These are phyloP conservation scores for Misgurnus anguillicaudatus DNA, from an alignment of 2,113 vertebrate species.

Conservation along the genomic window DNA sequence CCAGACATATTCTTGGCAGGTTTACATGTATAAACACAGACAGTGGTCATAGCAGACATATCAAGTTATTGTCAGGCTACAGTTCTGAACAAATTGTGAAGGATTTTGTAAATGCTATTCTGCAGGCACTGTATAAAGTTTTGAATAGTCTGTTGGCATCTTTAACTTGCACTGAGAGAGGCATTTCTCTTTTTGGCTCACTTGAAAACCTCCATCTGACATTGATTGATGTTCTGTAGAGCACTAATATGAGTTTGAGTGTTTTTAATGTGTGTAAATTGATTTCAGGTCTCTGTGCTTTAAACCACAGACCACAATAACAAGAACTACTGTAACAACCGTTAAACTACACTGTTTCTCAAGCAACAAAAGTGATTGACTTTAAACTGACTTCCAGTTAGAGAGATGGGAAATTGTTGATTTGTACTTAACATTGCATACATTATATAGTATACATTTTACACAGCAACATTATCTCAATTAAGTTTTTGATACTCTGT, in stretches of 20 bases:
- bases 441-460: too few relatives aligned
- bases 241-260: constrained; percentile 7
- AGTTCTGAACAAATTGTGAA: neutral
- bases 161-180: neutral
- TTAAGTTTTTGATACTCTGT: too few relatives aligned
- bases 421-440: too few relatives aligned
- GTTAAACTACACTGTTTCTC: neutral
- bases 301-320: constrained; percentile 11
- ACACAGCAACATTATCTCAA: too few relatives aligned
- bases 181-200: neutral
- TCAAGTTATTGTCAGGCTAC: neutral
- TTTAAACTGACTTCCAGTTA: neutral
- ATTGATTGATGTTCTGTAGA: neutral
- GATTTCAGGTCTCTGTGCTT: neutral
- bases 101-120: neutral
- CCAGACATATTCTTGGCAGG: too few relatives aligned
- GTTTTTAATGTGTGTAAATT: neutral
- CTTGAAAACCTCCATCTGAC: constrained; percentile 6
- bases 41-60: too few relatives aligned
- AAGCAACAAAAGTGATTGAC: neutral
- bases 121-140: neutral
- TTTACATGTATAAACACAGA: too few relatives aligned
- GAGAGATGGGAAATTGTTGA: neutral
- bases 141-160: neutral
- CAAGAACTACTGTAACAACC: neutral